Conservation (phyloP, 2,888 invertebrate species). For the Melangyna quadrimaculata region DNA sequence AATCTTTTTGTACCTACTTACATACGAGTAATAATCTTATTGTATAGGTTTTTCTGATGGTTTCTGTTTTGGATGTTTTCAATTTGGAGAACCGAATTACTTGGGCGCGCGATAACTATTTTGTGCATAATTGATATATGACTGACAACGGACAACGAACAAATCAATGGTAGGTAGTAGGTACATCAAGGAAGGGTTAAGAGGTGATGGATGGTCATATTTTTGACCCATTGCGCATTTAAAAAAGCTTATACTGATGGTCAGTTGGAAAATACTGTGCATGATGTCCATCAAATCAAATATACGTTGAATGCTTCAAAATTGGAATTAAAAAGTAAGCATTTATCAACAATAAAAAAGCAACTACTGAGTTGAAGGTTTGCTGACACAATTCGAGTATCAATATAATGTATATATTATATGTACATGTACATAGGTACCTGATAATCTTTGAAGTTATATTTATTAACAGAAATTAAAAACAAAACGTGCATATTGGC, state of each 20-base stretch:
- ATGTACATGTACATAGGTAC: too few species aligned
- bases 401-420: too few species aligned
- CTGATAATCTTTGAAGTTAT: too few species aligned
- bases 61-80: neutral
- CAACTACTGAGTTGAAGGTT: neutral
- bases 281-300: neutral
- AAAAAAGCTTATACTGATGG: neutral
- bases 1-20: neutral
- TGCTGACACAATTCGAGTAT: neutral
- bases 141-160: conserved; percentile 2
- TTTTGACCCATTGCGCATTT: neutral
- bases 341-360: neutral
- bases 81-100: neutral
- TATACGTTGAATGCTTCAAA: neutral
- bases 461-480: too few species aligned
- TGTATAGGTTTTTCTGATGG: conserved; percentile 4
- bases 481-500: neutral
- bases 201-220: neutral
- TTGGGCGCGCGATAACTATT: neutral
- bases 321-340: neutral
- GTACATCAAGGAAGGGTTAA: neutral
- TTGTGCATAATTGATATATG: conserved; percentile 10
- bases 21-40: neutral
- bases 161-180: neutral
- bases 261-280: neutral